Percentiles rank a stretch among this genome's conserved stretches.
These are phyloP conservation scores for Apus apus DNA, from an alignment of 2,113 vertebrate species.

Conservation along the genomic window DNA sequence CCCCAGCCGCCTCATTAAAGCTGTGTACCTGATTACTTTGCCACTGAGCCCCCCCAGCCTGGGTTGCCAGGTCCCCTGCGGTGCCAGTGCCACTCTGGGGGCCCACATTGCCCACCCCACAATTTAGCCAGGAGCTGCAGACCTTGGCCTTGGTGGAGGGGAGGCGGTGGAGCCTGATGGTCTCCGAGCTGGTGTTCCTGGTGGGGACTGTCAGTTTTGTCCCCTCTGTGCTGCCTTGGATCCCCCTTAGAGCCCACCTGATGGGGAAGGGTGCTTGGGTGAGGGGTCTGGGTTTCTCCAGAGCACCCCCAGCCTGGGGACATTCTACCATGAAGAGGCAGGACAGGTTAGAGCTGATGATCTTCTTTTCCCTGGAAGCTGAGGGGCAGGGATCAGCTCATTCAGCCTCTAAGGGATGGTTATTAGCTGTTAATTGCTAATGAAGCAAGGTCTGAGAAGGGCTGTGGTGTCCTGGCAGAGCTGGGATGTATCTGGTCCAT, in stretches of 20 bases:
- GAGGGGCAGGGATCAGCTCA: neutral
- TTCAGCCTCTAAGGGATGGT: neutral
- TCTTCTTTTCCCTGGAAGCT: neutral
- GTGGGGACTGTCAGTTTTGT: neutral
- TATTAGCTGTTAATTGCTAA: neutral
- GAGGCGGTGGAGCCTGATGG: fast-evolving
- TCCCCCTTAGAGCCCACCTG: neutral
- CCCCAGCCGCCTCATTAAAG: neutral
- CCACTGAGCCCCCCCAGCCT: neutral
- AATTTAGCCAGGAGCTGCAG: neutral
- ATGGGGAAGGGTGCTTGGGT: neutral
- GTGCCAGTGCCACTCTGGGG: neutral
- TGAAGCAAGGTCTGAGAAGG: neutral
- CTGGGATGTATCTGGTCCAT: neutral
- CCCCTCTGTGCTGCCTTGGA: neutral
- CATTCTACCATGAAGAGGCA: neutral
- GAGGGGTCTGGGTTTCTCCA: neutral
- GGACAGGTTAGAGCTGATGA: neutral
- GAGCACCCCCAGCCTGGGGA: neutral
- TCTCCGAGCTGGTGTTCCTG: neutral
- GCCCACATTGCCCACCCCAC: fast-evolving
- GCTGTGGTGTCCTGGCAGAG: neutral
- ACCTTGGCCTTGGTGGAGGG: neutral
- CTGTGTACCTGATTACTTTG: neutral
- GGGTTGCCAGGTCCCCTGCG: neutral